phyloP scores from a whole-genome alignment of 2,797 vertebrate genomes.

The Propithecus deckenii region DNA sequence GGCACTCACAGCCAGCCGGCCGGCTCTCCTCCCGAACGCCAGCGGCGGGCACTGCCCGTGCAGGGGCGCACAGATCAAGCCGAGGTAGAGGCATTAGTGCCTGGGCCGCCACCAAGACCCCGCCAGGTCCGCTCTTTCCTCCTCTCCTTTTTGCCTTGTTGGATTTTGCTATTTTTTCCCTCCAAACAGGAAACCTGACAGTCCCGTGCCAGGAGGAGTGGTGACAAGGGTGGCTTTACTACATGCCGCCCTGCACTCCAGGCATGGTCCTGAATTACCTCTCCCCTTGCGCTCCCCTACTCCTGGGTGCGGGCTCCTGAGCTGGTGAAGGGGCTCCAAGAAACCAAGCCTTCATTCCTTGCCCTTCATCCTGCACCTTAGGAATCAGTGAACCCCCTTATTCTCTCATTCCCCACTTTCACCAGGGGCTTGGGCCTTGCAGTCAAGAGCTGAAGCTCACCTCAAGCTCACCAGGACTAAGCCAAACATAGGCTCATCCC shows the following conservation, averaged over 20 bases:
- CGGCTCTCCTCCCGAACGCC: conserved; percentile 52
- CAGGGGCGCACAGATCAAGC: not conserved
- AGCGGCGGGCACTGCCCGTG: conserved; percentile 49
- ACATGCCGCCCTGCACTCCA: not conserved
- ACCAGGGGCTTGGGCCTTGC: not conserved
- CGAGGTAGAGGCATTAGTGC: not conserved
- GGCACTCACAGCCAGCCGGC: conserved; percentile 66
- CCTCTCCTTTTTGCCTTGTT: not conserved
- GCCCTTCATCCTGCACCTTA: not conserved
- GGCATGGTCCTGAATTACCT: not conserved
- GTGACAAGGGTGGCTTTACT: not conserved
- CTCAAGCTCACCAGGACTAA: not conserved
- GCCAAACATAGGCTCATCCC: not conserved
- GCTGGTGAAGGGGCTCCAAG: not conserved
- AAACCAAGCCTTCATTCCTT: not conserved
- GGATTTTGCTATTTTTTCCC: conserved; percentile 29
- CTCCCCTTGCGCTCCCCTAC: not conserved
- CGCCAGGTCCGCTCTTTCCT: not conserved
- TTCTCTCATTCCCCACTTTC: not conserved
- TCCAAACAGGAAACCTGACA: conserved; percentile 66
- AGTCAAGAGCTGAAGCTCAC: not conserved
- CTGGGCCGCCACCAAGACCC: conserved; percentile 1
- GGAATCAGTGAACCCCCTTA: not conserved
- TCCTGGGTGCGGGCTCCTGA: not conserved
- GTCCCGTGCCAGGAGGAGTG: conserved; percentile 9